Evolutionary conservation across 1,140 invertebrate genomes (phyloP).

Genomic region (Platyura marginata): DNA sequence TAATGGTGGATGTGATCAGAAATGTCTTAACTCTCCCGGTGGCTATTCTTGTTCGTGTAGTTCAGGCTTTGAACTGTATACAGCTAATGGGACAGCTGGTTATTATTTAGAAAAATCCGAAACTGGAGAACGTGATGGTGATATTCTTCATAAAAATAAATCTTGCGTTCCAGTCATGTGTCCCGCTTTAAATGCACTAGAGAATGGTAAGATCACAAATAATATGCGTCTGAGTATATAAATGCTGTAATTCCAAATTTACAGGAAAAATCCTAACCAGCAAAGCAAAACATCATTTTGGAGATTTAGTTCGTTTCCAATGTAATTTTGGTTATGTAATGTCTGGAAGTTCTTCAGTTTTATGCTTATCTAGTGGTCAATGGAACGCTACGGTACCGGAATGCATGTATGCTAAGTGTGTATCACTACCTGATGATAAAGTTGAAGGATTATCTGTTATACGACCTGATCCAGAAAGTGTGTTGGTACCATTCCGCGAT

Average conservation of each 20-base stretch:
- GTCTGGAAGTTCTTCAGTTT: constrained; percentile 60
- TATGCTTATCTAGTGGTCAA: constrained; percentile 74
- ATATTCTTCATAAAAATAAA: constrained; percentile 82
- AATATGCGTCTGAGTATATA: too few relatives aligned
- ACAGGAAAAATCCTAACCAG: constrained; percentile 71
- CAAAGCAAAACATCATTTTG: constrained; percentile 67
- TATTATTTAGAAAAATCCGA: constrained; percentile 65
- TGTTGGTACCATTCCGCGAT: constrained; percentile 70
- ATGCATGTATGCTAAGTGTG: constrained; percentile 83
- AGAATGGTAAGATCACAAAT: too few relatives aligned
- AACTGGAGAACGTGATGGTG: constrained; percentile 69
- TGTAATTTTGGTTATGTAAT: constrained; percentile 92
- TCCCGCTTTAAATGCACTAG: constrained; percentile 53
- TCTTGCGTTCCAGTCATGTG: constrained; percentile 90
- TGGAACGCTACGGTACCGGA: constrained; percentile 90
- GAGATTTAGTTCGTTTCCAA: constrained; percentile 78
- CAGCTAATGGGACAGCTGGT: constrained; percentile 79
- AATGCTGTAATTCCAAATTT: too few relatives aligned
- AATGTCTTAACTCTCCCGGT: constrained; percentile 78
- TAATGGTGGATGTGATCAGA: constrained; percentile 89
- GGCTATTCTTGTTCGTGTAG: constrained; percentile 78
- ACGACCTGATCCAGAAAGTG: constrained; percentile 54
- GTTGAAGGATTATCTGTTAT: constrained; percentile 64
- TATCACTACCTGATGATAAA: constrained; percentile 74
- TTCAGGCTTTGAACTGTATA: constrained; percentile 81